A percentile compares a stretch with the other conserved stretches of the same genome.
phyloP scores from a whole-genome alignment of 2,113 vertebrate genomes.

The Megaceryle torquata region DNA sequence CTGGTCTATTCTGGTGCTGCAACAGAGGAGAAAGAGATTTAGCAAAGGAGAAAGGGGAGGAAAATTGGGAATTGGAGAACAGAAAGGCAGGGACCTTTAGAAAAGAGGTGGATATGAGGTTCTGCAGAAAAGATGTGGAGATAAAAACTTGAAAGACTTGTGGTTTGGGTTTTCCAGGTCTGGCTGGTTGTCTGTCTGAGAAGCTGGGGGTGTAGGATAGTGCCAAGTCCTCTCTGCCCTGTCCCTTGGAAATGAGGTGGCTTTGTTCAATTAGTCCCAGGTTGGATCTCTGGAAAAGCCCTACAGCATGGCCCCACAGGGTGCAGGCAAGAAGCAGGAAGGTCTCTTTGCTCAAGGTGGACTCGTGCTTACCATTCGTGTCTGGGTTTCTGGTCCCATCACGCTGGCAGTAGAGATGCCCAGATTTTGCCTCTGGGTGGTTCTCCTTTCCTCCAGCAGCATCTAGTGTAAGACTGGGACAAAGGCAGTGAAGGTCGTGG shows the following conservation, averaged over 20 bases:
- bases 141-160: background rate
- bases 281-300: background rate
- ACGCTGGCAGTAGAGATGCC: background rate
- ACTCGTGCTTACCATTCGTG: background rate
- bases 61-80: background rate
- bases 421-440: background rate
- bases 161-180: background rate
- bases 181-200: background rate
- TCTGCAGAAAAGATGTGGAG: background rate
- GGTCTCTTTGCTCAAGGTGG: accelerated
- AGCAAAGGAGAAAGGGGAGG: background rate
- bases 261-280: background rate
- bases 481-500: background rate
- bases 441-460: background rate
- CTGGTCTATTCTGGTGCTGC: background rate
- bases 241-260: background rate
- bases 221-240: background rate
- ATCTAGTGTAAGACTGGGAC: background rate
- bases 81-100: background rate
- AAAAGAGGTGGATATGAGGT: background rate
- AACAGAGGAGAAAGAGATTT: background rate
- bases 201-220: background rate
- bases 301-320: accelerated
- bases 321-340: accelerated
- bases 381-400: background rate